Base-by-base conservation (phyloP, 2,113 vertebrate genomes). In the Notothenia coriiceps region DNA sequence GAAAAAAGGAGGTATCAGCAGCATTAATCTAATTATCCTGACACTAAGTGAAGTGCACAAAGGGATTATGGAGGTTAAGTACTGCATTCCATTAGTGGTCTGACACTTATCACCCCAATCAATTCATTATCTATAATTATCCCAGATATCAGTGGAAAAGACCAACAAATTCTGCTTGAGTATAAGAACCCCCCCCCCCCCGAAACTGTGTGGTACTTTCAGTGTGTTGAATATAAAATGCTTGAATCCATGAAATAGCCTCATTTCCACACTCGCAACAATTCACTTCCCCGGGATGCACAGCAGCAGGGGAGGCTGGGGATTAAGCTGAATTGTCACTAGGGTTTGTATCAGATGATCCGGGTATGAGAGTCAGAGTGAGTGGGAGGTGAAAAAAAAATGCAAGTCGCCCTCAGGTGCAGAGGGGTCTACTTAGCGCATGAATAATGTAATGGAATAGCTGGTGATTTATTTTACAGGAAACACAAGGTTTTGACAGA, bases 1-100 rank as follows among this genome's bases (percentile, higher is more conserved):
- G 7, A 79, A 63, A 56, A 72, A 80, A 82, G 57, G 86, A 68
- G 60, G 60, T 86, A 84, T 90, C 88, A 79, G 75, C 84, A 59
- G 76, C 62, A 63, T 65, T 92, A 94, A 94, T 91, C 84, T 86
- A 88, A 92, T 94, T 93, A 91, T 86, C 83, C 86, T 81, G 86
- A 89, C 88, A 83, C 71, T 88, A 84, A 94, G 86, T 89, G 88
- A 92, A 87, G 87, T 81, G 79, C 89, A 87, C 80, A 76, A 70
- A 83, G 77, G 84, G 89, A 92, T 88, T 92, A 88, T 69, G 67
- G 80, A 84, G 89, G 91, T 90, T 92, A 89, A 93, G 83, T 83
- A 87, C 85, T 86, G 71, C 86, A 87, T 94, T 89, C 89, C 82
- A 91, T 94, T 94, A 89, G 86, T 77, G 61, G 69, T 56, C 82